phyloP scores from a whole-genome alignment of 2,888 invertebrate species.

The Campoplex capitator region DNA sequence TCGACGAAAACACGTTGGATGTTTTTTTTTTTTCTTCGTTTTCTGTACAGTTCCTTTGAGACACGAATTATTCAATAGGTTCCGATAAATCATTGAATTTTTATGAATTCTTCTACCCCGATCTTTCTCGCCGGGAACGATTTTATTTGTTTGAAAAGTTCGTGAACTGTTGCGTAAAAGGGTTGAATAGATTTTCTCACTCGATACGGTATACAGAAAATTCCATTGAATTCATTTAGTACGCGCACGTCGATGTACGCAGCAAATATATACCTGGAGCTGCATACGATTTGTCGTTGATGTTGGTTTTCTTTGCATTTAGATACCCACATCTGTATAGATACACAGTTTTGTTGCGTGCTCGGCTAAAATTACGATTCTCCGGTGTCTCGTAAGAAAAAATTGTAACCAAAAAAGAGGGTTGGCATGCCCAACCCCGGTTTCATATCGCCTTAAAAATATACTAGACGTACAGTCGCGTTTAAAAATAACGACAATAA shows the following conservation, averaged over 20 bases:
- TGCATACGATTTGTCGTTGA: conserved; percentile 10
- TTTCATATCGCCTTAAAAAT: not conserved
- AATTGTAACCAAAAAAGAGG: conserved; percentile 26
- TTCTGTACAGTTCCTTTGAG: not conserved
- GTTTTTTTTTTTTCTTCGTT: not conserved
- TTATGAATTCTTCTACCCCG: conserved; percentile 29
- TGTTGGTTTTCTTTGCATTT: conserved; percentile 26
- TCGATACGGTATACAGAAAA: conserved; percentile 27
- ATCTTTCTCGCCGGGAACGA: conserved; percentile 20
- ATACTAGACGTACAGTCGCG: conserved; percentile 4
- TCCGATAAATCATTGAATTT: conserved; percentile 42
- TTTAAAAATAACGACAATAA: not conserved
- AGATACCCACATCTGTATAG: conserved; percentile 14
- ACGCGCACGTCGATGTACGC: not conserved
- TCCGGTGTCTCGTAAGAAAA: conserved; percentile 26
- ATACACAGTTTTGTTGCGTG: not conserved
- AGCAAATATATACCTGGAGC: conserved; percentile 31
- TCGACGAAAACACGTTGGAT: not conserved
- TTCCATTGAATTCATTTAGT: conserved; percentile 24
- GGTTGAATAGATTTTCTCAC: conserved; percentile 54
- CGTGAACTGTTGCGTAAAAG: conserved; percentile 29
- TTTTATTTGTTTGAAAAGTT: conserved; percentile 16
- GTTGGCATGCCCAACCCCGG: conserved; percentile 22
- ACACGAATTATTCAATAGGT: not conserved
- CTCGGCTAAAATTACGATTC: conserved; percentile 44